Percentiles rank a stretch among this genome's conserved stretches.
Evolutionary conservation across 2,888 invertebrate species (phyloP).

Genomic region (Himalopsyche anomala): DNA sequence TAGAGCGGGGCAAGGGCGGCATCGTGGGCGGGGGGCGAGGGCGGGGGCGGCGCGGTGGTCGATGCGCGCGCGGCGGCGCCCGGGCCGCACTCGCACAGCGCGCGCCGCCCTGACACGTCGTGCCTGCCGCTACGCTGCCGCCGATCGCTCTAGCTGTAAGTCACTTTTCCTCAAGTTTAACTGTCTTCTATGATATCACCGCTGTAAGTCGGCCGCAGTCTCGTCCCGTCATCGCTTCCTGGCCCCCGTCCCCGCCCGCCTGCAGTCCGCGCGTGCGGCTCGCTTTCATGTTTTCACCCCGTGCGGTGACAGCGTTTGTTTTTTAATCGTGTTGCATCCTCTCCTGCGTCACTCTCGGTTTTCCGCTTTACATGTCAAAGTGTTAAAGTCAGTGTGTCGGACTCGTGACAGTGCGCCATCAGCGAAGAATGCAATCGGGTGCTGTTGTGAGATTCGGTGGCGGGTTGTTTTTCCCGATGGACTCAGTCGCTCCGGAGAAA

Average conservation of each 20-base stretch:
- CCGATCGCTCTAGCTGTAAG: slow-evolving; percentile 69
- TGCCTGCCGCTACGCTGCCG: slow-evolving; percentile 68
- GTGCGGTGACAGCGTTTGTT: slow-evolving; percentile 60
- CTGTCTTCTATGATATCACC: slow-evolving; percentile 60
- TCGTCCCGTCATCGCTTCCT: slow-evolving; percentile 70
- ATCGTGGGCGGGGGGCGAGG: slow-evolving; percentile 68
- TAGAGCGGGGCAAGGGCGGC: slow-evolving; percentile 68
- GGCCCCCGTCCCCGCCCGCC: slow-evolving; percentile 70
- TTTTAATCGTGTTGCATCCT: slow-evolving; percentile 55
- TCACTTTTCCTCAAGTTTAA: slow-evolving; percentile 63
- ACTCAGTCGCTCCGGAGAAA: slow-evolving; percentile 66
- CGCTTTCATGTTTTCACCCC: slow-evolving; percentile 72
- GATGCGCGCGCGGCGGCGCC: slow-evolving; percentile 71
- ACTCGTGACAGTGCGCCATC: slow-evolving; percentile 56
- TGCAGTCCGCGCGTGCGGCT: slow-evolving; percentile 46
- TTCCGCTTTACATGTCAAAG: slow-evolving; percentile 59
- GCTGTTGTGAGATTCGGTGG: slow-evolving; percentile 66
- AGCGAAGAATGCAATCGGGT: slow-evolving; percentile 64
- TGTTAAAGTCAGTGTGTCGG: slow-evolving; percentile 62
- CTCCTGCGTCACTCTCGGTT: slow-evolving; percentile 41
- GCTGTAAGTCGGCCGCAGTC: slow-evolving; percentile 69
- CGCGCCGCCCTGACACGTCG: slow-evolving; percentile 69
- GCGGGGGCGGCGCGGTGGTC: slow-evolving; percentile 68
- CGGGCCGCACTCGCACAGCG: slow-evolving; percentile 71
- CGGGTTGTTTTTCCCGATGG: slow-evolving; percentile 66